These are phyloP conservation scores for Synergus umbraculus DNA, from an alignment of 2,888 invertebrate species.

Conservation along the genomic window DNA sequence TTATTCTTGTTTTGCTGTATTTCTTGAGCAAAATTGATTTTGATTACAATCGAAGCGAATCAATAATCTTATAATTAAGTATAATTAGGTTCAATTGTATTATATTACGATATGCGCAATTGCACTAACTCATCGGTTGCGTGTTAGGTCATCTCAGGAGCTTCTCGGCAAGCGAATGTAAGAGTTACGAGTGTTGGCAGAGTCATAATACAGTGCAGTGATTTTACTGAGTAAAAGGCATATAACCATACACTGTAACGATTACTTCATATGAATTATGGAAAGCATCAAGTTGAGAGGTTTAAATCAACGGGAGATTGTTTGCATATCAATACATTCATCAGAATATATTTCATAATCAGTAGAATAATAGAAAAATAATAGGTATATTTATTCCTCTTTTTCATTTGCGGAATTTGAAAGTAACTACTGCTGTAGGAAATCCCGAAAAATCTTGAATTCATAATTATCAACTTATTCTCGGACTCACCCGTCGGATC, in stretches of 20 bases:
- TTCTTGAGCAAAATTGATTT: neutral
- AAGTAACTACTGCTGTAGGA: neutral
- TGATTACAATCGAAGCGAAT: constrained; percentile 17
- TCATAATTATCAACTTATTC: neutral
- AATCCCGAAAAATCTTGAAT: neutral
- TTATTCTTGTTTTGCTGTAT: neutral
- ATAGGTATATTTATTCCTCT: neutral
- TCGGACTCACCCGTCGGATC: neutral
- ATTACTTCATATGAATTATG: constrained; percentile 36
- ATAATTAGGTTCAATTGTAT: neutral
- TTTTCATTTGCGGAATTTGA: neutral
- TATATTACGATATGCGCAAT: constrained; percentile 27
- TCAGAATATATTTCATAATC: constrained; percentile 1
- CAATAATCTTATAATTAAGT: constrained; percentile 7
- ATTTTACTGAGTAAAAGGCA: constrained; percentile 28
- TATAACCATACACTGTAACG: constrained; percentile 15
- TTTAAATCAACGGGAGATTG: constrained; percentile 7
- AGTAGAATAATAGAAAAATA: neutral
- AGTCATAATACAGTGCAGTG: constrained; percentile 36
- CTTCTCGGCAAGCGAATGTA: constrained; percentile 24
- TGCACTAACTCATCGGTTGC: constrained; percentile 28
- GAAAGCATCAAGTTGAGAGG: constrained; percentile 6
- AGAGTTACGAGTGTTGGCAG: constrained; percentile 19
- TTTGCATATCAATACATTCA: constrained; percentile 27
- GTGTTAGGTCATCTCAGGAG: constrained; percentile 34